Evolutionary conservation across 2,113 vertebrate species (phyloP).

Genomic region (Oncorhynchus nerka): DNA sequence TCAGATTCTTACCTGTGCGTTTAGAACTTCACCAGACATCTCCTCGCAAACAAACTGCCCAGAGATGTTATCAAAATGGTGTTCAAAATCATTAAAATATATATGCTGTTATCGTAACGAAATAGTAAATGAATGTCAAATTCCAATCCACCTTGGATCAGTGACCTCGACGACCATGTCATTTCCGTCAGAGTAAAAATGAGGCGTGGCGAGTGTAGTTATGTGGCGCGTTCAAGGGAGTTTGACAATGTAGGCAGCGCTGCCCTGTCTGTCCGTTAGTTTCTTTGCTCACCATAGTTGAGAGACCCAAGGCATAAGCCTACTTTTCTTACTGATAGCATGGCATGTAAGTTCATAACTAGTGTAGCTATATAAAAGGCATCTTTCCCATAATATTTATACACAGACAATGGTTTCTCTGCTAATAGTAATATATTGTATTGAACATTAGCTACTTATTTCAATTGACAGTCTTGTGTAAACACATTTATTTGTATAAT

Average conservation of each 20-base stretch:
- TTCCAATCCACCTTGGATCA: neutral
- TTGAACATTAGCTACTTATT: neutral
- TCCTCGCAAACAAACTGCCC: neutral
- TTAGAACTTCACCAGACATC: conserved; percentile 22
- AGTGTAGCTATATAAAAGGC: too few relatives aligned
- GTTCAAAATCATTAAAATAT: neutral
- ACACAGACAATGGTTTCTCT: too few relatives aligned
- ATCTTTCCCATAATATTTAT: too few relatives aligned
- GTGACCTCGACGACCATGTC: conserved; percentile 14
- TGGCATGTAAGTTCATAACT: too few relatives aligned
- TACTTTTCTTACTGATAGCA: too few relatives aligned
- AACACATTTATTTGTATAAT: too few relatives aligned
- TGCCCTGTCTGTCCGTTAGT: too few relatives aligned
- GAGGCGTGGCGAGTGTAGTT: neutral
- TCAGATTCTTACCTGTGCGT: conserved; percentile 31
- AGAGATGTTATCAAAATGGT: neutral
- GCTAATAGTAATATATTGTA: too few relatives aligned
- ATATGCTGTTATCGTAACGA: neutral
- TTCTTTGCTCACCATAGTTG: too few relatives aligned
- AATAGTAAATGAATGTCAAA: neutral
- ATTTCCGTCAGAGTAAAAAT: conserved; percentile 16
- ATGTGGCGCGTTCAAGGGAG: conserved; percentile 1
- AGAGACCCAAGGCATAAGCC: too few relatives aligned
- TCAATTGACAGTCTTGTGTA: conserved; percentile 4
- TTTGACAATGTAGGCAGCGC: neutral